Conservation (phyloP, 2,888 invertebrate genomes). For the Protodeltote pygarga region DNA sequence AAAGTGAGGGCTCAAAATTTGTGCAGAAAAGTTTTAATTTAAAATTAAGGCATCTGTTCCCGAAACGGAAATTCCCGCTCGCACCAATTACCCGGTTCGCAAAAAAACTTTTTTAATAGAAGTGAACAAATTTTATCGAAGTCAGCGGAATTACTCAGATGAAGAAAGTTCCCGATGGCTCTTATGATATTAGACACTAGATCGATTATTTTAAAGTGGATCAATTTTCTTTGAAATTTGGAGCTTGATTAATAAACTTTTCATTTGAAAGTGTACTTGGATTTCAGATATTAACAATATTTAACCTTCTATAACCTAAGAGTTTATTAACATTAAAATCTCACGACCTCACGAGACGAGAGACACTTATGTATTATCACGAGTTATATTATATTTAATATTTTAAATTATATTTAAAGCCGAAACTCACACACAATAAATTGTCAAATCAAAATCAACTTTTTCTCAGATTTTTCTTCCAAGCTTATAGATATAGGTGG, state of each 20-base stretch:
- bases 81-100: constrained; percentile 56
- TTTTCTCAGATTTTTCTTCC: no score
- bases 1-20: constrained; percentile 49
- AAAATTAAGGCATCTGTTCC: constrained; percentile 60
- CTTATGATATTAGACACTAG: constrained; percentile 45
- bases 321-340: no score
- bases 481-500: no score
- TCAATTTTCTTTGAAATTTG: constrained; percentile 10
- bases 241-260: constrained; percentile 16
- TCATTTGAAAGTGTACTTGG: constrained; percentile 24
- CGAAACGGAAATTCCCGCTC: constrained; percentile 51
- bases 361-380: no score
- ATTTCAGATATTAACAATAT: constrained; percentile 13
- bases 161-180: constrained; percentile 52
- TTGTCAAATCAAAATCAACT: no score
- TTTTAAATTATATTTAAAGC: no score
- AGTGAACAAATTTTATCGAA: constrained; percentile 57
- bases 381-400: no score
- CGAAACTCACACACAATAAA: no score
- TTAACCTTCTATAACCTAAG: no score
- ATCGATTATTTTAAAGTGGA: constrained; percentile 38
- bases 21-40: constrained; percentile 62
- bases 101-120: constrained; percentile 63
- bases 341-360: no score
- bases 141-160: constrained; percentile 53